Evolutionary conservation across 2,888 invertebrate species (phyloP).

Genomic region (Plutella xylostella): DNA sequence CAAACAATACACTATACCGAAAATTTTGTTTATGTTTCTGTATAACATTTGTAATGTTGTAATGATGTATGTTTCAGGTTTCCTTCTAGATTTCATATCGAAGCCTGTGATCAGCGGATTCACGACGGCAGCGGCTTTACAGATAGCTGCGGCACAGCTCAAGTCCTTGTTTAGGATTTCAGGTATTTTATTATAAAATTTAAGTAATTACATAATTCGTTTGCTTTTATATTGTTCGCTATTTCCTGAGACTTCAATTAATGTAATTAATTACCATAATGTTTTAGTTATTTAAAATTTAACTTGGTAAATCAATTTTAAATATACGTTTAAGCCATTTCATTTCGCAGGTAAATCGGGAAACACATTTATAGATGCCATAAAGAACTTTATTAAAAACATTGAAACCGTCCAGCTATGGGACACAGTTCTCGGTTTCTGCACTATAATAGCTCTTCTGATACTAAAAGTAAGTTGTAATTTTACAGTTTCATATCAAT

Average conservation of each 20-base stretch:
- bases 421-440: slow-evolving; percentile 76
- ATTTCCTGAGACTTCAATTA: no score
- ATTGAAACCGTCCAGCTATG: slow-evolving; percentile 72
- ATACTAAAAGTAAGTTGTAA: slow-evolving; percentile 63
- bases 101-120: slow-evolving; percentile 88
- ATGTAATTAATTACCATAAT: not conserved
- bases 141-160: slow-evolving; percentile 84
- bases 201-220: not conserved
- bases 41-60: no score
- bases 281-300: not conserved
- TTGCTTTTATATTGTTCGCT: no score
- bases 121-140: slow-evolving; percentile 86
- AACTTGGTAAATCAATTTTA: not conserved
- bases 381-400: slow-evolving; percentile 72
- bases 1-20: no score
- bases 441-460: slow-evolving; percentile 72
- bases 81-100: slow-evolving; percentile 87
- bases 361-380: slow-evolving; percentile 73
- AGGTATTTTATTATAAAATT: slow-evolving; percentile 27
- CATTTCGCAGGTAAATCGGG: slow-evolving; percentile 42
- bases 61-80: slow-evolving; percentile 57
- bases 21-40: no score
- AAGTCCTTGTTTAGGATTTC: slow-evolving; percentile 77
- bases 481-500: not conserved
- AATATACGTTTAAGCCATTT: no score